Conservation (phyloP, 1,140 invertebrate species). For the Drosophila orena region DNA sequence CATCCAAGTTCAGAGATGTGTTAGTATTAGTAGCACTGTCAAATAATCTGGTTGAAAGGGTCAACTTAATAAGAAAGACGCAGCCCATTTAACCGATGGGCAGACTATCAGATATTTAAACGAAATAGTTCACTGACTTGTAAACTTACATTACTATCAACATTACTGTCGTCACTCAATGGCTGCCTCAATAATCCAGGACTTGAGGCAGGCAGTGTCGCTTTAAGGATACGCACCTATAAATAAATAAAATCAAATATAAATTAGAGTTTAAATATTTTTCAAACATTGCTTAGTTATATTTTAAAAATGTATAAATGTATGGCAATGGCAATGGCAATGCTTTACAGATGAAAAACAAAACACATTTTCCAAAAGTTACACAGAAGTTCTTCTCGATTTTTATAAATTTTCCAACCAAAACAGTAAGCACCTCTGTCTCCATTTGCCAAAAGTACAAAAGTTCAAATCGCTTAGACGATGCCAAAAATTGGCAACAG, state of each 20-base stretch:
- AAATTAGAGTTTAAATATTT: neutral
- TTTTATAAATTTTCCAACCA: constrained; percentile 4
- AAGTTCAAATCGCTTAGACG: constrained; percentile 67
- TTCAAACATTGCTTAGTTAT: too few species aligned
- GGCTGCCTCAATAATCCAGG: constrained; percentile 83
- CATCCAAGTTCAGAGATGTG: too few species aligned
- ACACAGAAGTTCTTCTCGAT: neutral
- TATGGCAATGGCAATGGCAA: too few species aligned
- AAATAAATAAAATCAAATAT: constrained; percentile 27
- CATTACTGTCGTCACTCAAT: constrained; percentile 37
- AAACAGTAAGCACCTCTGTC: constrained; percentile 32
- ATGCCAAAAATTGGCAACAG: constrained; percentile 46
- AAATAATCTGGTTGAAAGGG: too few species aligned
- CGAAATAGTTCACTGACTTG: constrained; percentile 20
- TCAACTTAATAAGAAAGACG: too few species aligned
- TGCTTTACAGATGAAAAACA: too few species aligned
- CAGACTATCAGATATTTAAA: constrained; percentile 23
- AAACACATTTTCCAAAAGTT: too few species aligned
- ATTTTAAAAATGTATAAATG: too few species aligned
- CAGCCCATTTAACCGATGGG: constrained; percentile 11
- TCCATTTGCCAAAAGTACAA: constrained; percentile 69
- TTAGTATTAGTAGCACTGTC: too few species aligned
- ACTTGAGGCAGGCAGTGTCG: constrained; percentile 77
- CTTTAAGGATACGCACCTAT: constrained; percentile 70
- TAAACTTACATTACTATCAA: constrained; percentile 43